Percentiles rank a stretch among this genome's conserved stretches.
These are phyloP conservation scores for Enteromius radiatus DNA, from an alignment of 2,797 vertebrate genomes.

Conservation along the genomic window DNA sequence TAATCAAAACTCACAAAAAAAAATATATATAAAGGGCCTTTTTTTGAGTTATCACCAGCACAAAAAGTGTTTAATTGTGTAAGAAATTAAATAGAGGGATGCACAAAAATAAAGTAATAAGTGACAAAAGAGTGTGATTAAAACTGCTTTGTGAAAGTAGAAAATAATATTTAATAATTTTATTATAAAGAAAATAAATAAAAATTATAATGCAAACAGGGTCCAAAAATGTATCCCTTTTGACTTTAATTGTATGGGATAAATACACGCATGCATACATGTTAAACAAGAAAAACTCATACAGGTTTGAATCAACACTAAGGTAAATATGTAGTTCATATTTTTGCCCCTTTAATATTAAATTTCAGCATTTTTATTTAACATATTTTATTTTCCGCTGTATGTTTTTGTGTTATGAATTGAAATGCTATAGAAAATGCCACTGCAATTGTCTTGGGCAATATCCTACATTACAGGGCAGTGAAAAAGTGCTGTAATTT, in stretches of 20 bases:
- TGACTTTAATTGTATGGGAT: not conserved
- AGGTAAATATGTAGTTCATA: not conserved
- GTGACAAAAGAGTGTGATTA: not conserved
- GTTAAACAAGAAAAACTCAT: not conserved
- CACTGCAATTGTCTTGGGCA: slow-evolving; percentile 9
- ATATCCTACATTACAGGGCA: slow-evolving; percentile 19
- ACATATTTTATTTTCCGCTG: not conserved
- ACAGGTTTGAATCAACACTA: not conserved
- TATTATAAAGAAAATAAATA: not conserved
- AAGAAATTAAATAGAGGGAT: no score
- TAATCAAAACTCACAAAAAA: not conserved
- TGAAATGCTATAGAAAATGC: slow-evolving; percentile 3
- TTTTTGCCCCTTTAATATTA: not conserved
- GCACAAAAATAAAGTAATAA: not conserved
- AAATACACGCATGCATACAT: not conserved
- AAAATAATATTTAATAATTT: no score
- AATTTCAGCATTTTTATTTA: not conserved
- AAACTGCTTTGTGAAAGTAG: not conserved
- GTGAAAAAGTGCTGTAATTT: slow-evolving; percentile 26
- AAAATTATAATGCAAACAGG: not conserved
- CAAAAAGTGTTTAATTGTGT: no score
- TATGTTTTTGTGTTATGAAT: not conserved
- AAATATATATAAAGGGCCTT: no score
- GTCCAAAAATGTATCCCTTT: not conserved
- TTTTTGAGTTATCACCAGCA: no score